These are phyloP conservation scores for Scalopus aquaticus DNA, from an alignment of 2,113 vertebrate genomes.

Conservation along the genomic window DNA sequence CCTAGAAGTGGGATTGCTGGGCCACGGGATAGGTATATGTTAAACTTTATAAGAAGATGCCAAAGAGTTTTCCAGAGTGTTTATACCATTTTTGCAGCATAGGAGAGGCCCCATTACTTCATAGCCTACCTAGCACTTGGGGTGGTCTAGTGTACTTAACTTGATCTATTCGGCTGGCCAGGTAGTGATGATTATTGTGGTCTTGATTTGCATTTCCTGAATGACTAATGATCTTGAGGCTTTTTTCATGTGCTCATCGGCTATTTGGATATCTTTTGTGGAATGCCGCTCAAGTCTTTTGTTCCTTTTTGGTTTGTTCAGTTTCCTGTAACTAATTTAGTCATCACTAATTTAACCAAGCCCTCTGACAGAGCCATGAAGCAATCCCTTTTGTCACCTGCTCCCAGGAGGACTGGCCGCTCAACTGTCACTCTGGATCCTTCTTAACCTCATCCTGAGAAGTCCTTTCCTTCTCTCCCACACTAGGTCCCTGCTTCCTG, in stretches of 20 bases:
- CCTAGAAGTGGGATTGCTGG: neutral
- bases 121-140: neutral
- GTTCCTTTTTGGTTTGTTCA: neutral
- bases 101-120: fast-evolving
- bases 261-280: neutral
- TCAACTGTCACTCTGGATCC: neutral
- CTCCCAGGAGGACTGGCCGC: neutral
- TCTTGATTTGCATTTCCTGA: neutral
- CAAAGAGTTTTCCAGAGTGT: neutral
- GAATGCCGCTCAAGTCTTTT: neutral
- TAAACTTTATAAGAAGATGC: neutral
- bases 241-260: neutral
- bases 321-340: neutral
- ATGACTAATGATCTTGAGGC: neutral
- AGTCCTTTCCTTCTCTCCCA: neutral
- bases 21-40: no score
- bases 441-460: neutral
- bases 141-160: neutral
- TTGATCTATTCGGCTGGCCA: neutral
- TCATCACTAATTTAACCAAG: neutral
- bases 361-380: neutral
- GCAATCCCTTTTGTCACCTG: neutral
- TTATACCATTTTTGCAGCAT: no score
- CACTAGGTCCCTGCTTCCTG: neutral
- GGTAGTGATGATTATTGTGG: neutral